Evolutionary conservation across 2,888 invertebrate genomes (phyloP), one percentile per base, ranked within the genome.

Genomic region (Quadriops clusia): DNA sequence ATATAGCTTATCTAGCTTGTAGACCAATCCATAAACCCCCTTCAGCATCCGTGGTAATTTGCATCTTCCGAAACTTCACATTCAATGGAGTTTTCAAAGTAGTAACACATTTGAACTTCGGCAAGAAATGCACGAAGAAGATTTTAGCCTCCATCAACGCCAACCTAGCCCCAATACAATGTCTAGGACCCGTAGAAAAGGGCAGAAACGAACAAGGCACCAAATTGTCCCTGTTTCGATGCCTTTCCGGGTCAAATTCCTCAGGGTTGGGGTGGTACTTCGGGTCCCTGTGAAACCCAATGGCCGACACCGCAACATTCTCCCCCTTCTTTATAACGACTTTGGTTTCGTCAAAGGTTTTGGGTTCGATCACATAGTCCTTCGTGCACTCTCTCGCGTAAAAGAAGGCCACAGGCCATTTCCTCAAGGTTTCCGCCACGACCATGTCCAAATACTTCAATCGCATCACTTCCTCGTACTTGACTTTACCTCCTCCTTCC

Each of bases 401-500:
- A 6, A 30, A 27, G 11, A 39, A 11, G 14, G 31, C 41, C 5
- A 43, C 34, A 6, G 54, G 50, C 50, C 51, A 51, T 33, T 48
- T 45, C 11, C 51, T 38, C 9, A 51, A 35, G 5, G 41, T 39
- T 40, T 51, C 51, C n/a, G n/a, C n/a, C n/a, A 73, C 49, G 1
- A 74, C 69, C 71, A 71, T 71, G 33, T 74, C 74, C 58, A 75
- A 48, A 35, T 74, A 75, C 12, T 61, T 61, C 69, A 75, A 64
- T 16, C 58, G 60, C 33, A 65, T 59, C 1, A 75, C 51, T 1
- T 58, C 56, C 15, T 66, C 68, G 38, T 70, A 74, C 24, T 59
- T 62, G 1, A 72, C 50, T 9, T 58, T 59, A 3, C 60, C 63
- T 0, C 38, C 28, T 12, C 25, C 32, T 24, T 41, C 23, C 10